Evolutionary conservation across 2,888 invertebrate genomes (phyloP), one percentile per base, ranked within the genome.

Genomic region (Oligia fasciuncula): DNA sequence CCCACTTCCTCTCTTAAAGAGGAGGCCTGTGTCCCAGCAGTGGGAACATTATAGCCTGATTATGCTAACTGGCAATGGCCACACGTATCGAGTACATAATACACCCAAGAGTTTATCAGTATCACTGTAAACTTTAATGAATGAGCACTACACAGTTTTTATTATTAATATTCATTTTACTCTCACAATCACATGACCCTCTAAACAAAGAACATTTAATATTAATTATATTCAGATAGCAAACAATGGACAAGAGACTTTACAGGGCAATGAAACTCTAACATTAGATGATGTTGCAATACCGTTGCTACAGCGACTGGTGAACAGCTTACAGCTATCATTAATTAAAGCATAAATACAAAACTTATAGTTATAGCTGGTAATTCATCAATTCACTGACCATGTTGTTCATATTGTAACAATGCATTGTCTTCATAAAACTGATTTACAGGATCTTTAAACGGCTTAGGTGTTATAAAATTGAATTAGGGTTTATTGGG

Each of bases 271-370:
- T 84, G 78, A 78, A 85, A 76, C 80, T 74, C 76, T 76, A 77
- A 75, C 84, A 74, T 81, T 84, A 74, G 72, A 77, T 78, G 73
- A 82, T 89, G 89, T 89, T 87, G 88, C 87, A 90, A 91, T 89
- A 90, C 87, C 84, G 87, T 90, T 90, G 87, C 87, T 77, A 84
- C 87, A 89, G 66, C 77, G 77, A 77, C 88, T 90, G 83, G 84
- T 73, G 88, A 88, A 89, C 87, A 76, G 90, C 86, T 87, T 91
- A 88, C 87, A 76, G 90, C 86, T 87, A 91, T 90, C 92, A 94
- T 94, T 94, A 94, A 93, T 93, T 91, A 91, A 88, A 90, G 75
- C 79, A 83, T 88, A 90, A 92, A 93, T 90, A 90, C 90, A 85
- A 85, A 89, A 85, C 79, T 62, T 83, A 19, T 65, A 62, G 14